Evolutionary conservation across 2,888 invertebrate genomes (phyloP), one percentile per base, ranked within the genome.

Genomic region (Coelopa pilipes): DNA sequence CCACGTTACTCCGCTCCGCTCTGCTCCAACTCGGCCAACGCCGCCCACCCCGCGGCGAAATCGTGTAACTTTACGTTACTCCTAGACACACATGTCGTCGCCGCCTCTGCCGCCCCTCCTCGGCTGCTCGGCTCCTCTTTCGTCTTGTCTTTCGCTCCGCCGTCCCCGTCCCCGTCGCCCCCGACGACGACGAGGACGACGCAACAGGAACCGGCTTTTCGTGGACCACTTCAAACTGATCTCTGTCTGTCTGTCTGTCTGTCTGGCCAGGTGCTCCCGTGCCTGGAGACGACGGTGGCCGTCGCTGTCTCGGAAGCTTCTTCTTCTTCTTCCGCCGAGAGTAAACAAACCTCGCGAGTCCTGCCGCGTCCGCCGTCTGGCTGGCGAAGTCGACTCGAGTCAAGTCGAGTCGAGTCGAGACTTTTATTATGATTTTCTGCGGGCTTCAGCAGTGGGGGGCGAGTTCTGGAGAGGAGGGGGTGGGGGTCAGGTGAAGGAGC

Each of bases 171-270:
- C 45, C 12, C 55, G 45, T n/a, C 19, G 19, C 5, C 34, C 24
- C 17, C 59, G 15, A 17, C 24, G 13, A 24, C 46, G 17, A 57
- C 2, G 59, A 70, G 24, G 47, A 70, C 17, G 57, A 34, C 49
- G 70, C 70, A 65, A 71, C 73, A 72, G 75, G 70, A 66, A 75
- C 73, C 71, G 68, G 71, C 71, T 67, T 74, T 75, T 73, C 66
- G 71, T 63, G 55, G 70, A 69, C n/a, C 70, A 75, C 75, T 75
- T 73, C 69, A 73, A 70, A 75, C 73, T 75, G 72, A 73, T 75
- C 70, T 75, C 73, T 73, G 55, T 73, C 19, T 45, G 63, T 13
- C 21, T 60, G 7, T n/a, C 19, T 63, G 63, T 13, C 24, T 53
- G 21, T 24, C 60, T 15, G 19, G 19, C 24, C 13, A 24, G 62